Percentiles rank a stretch among this genome's conserved stretches.
phyloP scores from a whole-genome alignment of 2,888 invertebrate genomes.

The Cheiracanthium punctorium region DNA sequence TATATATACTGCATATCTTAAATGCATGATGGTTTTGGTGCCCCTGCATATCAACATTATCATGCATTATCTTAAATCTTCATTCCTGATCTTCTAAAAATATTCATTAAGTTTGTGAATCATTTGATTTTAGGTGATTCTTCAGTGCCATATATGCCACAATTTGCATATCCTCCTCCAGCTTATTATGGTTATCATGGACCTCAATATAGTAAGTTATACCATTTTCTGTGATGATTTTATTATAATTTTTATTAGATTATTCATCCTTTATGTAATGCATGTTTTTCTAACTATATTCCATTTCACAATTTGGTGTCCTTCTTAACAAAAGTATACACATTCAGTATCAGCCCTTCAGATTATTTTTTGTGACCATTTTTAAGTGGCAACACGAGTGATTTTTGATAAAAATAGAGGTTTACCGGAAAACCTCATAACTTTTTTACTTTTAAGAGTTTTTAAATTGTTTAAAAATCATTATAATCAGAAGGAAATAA shows the following conservation, averaged over 20 bases:
- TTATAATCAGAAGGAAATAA: too few relatives aligned
- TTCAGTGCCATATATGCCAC: constrained; percentile 53
- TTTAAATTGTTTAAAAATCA: too few relatives aligned
- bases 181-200: constrained; percentile 64
- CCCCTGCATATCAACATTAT: constrained; percentile 68
- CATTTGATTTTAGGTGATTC: constrained; percentile 50
- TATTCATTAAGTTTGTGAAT: not conserved
- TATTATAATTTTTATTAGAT: not conserved
- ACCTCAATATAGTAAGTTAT: constrained; percentile 53
- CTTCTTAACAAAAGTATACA: too few relatives aligned
- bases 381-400: too few relatives aligned
- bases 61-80: constrained; percentile 46
- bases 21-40: constrained; percentile 55
- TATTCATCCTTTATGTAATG: not conserved
- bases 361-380: too few relatives aligned
- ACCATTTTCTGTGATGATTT: not conserved
- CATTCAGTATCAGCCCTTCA: too few relatives aligned
- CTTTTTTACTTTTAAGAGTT: too few relatives aligned
- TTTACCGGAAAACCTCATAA: too few relatives aligned
- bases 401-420: too few relatives aligned
- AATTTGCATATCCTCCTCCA: constrained; percentile 54
- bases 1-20: not conserved
- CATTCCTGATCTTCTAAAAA: not conserved
- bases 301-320: not conserved
- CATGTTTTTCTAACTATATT: not conserved